These are phyloP conservation scores for Cantharis rustica DNA, from an alignment of 2,888 invertebrate genomes.

Conservation along the genomic window DNA sequence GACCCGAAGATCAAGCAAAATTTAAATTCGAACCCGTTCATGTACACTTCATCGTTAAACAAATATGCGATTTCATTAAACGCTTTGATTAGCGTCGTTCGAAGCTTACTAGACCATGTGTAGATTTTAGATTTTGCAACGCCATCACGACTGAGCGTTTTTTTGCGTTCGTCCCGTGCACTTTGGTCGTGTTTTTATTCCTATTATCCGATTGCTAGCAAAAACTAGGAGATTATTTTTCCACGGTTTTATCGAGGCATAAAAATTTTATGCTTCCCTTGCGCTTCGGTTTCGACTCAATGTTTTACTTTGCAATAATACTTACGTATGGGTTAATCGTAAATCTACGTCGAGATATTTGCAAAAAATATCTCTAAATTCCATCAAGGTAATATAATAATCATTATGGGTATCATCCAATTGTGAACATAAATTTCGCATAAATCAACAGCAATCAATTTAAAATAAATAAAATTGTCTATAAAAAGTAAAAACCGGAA, in stretches of 20 bases:
- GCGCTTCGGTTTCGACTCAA: conserved; percentile 8
- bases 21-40: conserved; percentile 43
- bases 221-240: conserved; percentile 14
- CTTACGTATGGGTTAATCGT: background rate
- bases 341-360: background rate
- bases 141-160: conserved; percentile 18
- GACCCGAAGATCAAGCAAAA: conserved; percentile 35
- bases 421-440: conserved; percentile 12
- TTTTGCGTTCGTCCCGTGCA: conserved; percentile 16
- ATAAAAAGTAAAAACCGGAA: conserved; percentile 30
- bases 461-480: conserved; percentile 26
- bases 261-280: conserved; percentile 19
- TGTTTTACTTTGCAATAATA: background rate
- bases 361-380: background rate
- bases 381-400: background rate
- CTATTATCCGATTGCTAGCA: background rate
- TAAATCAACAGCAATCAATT: conserved; percentile 26
- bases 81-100: conserved; percentile 53
- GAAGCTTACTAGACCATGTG: conserved; percentile 51
- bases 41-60: conserved; percentile 51
- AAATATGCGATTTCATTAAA: conserved; percentile 53
- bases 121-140: conserved; percentile 31
- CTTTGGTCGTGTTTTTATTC: conserved; percentile 6
- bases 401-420: background rate
- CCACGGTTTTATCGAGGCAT: conserved; percentile 15